Conservation (phyloP, 2,888 invertebrate genomes). For the Rambutsinella grinnellia region DNA sequence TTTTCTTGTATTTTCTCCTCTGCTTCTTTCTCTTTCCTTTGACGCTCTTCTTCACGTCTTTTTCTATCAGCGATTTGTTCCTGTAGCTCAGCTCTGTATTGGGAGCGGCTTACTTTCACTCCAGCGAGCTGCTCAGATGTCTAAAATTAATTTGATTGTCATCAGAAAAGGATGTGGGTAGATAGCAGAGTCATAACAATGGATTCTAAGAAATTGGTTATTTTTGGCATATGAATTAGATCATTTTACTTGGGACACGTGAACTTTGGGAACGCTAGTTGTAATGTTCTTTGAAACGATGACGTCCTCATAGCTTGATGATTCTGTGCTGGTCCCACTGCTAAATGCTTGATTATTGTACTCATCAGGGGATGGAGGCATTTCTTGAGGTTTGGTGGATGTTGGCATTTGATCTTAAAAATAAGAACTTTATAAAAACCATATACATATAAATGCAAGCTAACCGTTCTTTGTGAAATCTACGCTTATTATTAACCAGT, state of each 20-base stretch:
- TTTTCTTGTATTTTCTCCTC: conserved; percentile 58
- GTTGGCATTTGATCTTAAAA: too few species aligned
- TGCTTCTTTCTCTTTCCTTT: conserved; percentile 42
- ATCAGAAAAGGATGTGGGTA: too few species aligned
- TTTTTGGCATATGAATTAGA: too few species aligned
- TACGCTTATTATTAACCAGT: too few species aligned
- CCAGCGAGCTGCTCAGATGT: conserved; percentile 45
- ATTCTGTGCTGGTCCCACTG: conserved; percentile 20
- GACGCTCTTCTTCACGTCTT: conserved; percentile 46
- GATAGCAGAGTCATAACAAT: too few species aligned
- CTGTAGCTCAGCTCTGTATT: conserved; percentile 41
- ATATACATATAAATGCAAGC: too few species aligned
- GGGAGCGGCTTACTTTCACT: conserved; percentile 33
- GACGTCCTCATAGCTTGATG: conserved; percentile 21
- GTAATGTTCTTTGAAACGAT: neutral
- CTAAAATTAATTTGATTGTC: too few species aligned
- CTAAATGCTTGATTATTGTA: conserved; percentile 21
- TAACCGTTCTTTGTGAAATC: too few species aligned
- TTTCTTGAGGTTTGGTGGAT: neutral
- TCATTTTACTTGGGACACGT: conserved; percentile 48
- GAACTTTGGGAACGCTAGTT: conserved; percentile 7
- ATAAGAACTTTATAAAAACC: too few species aligned
- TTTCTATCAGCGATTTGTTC: conserved; percentile 58
- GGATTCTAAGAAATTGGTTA: too few species aligned
- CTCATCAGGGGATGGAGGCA: neutral